Percentiles rank a stretch among this genome's conserved stretches.
Evolutionary conservation across 2,888 invertebrate genomes (phyloP).

Genomic region (Protonemura montana): DNA sequence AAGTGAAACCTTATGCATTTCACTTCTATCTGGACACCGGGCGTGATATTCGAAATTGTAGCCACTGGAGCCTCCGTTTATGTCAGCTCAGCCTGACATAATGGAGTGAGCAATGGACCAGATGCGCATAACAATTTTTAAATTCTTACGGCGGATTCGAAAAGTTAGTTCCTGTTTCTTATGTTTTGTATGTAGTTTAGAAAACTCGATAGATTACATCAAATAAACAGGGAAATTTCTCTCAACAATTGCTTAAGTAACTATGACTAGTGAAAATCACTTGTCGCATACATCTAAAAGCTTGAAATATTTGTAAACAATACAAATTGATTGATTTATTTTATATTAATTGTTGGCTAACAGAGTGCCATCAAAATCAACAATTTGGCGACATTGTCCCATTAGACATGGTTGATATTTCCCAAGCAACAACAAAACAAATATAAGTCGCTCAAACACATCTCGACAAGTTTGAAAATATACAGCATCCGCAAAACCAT

Average conservation of each 20-base stretch:
- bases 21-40: neutral
- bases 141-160: neutral
- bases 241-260: too few species aligned
- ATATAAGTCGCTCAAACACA: too few species aligned
- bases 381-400: too few species aligned
- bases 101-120: neutral
- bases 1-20: constrained; percentile 16
- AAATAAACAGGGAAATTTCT: neutral
- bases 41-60: neutral
- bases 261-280: neutral
- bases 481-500: too few species aligned
- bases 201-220: neutral
- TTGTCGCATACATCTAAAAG: too few species aligned
- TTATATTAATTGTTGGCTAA: too few species aligned
- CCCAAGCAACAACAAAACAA: too few species aligned
- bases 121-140: neutral
- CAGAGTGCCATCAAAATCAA: too few species aligned
- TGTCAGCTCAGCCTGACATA: neutral
- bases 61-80: neutral
- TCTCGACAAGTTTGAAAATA: too few species aligned
- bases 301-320: too few species aligned
- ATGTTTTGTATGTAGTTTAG: neutral
- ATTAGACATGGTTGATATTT: too few species aligned
- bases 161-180: neutral
- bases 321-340: too few species aligned